These are phyloP conservation scores for Oasisia sp. DNA, from an alignment of 2,888 invertebrate genomes.

Conservation along the genomic window DNA sequence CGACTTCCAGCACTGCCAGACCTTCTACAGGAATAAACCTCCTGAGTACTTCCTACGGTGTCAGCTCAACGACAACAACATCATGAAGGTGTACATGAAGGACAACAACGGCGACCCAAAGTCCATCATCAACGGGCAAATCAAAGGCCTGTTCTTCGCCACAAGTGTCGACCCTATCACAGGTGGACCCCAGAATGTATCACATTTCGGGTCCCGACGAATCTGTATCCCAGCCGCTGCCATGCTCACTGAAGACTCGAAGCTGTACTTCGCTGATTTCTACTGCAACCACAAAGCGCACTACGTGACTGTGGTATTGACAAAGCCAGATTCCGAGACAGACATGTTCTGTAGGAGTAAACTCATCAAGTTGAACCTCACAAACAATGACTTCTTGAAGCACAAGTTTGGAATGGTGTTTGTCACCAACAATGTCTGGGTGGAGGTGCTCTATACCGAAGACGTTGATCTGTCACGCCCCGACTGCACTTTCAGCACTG, in stretches of 20 bases:
- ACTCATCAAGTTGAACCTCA: neutral
- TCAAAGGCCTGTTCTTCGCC: constrained; percentile 37
- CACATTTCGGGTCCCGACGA: constrained; percentile 24
- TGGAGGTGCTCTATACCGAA: constrained; percentile 31
- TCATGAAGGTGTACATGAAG: constrained; percentile 37
- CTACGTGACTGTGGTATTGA: constrained; percentile 27
- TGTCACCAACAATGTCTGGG: neutral
- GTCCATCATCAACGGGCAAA: constrained; percentile 33
- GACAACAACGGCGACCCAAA: constrained; percentile 35
- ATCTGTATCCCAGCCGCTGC: constrained; percentile 6
- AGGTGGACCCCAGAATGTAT: neutral
- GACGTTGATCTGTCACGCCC: constrained; percentile 28
- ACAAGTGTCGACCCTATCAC: constrained; percentile 30
- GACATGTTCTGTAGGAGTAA: constrained; percentile 23
- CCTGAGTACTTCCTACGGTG: neutral
- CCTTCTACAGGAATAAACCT: constrained; percentile 36
- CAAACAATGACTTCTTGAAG: constrained; percentile 17
- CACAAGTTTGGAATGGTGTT: neutral
- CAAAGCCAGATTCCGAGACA: neutral
- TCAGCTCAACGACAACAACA: constrained; percentile 8
- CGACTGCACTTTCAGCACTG: neutral
- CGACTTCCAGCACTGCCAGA: neutral
- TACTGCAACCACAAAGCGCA: constrained; percentile 30
- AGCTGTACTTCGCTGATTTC: constrained; percentile 34
- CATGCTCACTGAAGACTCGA: neutral